These are phyloP conservation scores for Gasterosteus aculeatus DNA, from an alignment of 2,113 vertebrate genomes.

Conservation along the genomic window DNA sequence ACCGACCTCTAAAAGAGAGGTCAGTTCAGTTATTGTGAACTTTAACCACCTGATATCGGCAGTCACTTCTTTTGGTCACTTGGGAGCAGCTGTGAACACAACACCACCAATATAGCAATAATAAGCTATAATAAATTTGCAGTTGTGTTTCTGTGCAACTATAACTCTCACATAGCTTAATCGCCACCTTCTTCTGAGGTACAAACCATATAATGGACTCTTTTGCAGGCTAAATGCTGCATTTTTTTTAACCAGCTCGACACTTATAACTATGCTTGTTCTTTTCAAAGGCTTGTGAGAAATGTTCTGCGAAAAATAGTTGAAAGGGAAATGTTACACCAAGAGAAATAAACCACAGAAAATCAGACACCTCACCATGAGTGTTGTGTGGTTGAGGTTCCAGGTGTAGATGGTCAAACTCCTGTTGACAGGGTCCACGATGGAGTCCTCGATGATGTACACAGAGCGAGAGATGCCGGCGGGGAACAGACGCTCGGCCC, in stretches of 20 bases:
- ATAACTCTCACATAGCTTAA: not conserved
- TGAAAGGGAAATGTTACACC: not conserved
- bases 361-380: conserved; percentile 61
- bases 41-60: not conserved
- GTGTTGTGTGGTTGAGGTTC: conserved; percentile 79
- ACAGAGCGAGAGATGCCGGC: conserved; percentile 78
- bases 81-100: conserved; percentile 8
- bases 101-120: too few relatives aligned
- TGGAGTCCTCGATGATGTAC: conserved; percentile 84
- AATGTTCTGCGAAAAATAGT: not conserved
- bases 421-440: conserved; percentile 77
- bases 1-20: not conserved
- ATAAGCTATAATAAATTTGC: not conserved
- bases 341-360: not conserved
- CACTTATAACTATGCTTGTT: not conserved
- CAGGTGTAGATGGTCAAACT: conserved; percentile 81
- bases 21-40: not conserved
- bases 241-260: not conserved
- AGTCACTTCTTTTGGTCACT: not conserved
- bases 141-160: not conserved
- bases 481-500: conserved; percentile 82
- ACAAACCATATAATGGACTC: not conserved
- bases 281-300: not conserved
- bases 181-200: not conserved
- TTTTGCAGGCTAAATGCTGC: not conserved